Evolutionary conservation across 2,888 invertebrate genomes (phyloP).

Genomic region (Lumbricus terrestris): DNA sequence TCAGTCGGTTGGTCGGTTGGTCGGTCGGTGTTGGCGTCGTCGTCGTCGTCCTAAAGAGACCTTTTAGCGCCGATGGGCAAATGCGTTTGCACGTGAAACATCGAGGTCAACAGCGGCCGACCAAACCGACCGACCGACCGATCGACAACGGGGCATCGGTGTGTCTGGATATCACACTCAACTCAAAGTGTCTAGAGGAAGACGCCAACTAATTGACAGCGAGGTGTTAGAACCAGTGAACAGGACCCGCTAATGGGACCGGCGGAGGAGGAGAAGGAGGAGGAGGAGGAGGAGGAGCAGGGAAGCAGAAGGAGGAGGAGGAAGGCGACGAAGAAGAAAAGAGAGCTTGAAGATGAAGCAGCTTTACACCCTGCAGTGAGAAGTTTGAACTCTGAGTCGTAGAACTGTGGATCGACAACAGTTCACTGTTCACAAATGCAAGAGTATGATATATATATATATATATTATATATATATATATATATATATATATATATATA

Average conservation of each 20-base stretch:
- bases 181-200: background rate
- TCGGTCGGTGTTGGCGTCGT: background rate
- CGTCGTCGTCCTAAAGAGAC: background rate
- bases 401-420: no score
- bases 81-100: constrained; percentile 6
- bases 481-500: no score
- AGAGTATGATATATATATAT: no score
- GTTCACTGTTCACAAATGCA: no score
- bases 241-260: background rate
- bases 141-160: no score
- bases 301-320: no score
- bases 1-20: background rate
- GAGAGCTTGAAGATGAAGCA: no score
- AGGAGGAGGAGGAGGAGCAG: background rate
- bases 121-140: no score
- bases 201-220: background rate
- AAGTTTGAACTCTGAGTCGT: no score
- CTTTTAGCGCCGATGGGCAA: background rate
- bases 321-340: no score
- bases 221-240: background rate
- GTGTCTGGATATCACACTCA: background rate
- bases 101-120: background rate
- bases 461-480: no score
- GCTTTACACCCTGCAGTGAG: no score
- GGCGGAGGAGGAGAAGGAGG: background rate